phyloP scores from a whole-genome alignment of 1,140 invertebrate genomes.

The Aplysia californica region DNA sequence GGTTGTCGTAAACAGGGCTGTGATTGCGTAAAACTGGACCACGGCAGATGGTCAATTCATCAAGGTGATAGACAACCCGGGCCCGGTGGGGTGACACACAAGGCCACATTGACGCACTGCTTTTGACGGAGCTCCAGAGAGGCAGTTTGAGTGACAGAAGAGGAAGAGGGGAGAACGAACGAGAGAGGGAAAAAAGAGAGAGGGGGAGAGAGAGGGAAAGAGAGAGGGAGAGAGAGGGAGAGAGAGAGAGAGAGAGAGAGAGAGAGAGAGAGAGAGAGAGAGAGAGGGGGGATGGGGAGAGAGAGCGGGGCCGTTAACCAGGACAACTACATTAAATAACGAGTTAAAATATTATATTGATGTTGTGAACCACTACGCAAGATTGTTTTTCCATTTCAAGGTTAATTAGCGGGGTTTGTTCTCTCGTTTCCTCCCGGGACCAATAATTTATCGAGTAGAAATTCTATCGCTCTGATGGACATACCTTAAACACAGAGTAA shows the following conservation, averaged over 20 bases:
- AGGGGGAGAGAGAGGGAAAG: constrained; percentile 1
- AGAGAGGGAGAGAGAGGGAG: constrained; percentile 7
- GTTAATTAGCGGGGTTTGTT: no score
- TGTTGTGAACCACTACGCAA: no score
- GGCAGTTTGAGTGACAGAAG: neutral
- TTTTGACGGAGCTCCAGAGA: no score
- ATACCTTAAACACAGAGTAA: no score
- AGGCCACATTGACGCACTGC: no score
- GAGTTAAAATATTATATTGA: no score
- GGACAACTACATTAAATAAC: neutral
- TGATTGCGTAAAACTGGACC: neutral
- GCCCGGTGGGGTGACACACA: neutral
- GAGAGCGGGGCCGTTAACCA: neutral
- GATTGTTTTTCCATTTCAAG: no score
- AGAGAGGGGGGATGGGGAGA: neutral
- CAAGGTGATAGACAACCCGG: neutral
- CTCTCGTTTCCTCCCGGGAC: no score
- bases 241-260: constrained; percentile 14
- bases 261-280: constrained; percentile 12
- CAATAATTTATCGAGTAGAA: no score
- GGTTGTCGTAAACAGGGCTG: neutral
- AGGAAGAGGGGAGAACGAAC: neutral
- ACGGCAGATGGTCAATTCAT: neutral
- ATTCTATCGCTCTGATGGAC: no score
- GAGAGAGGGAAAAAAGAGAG: neutral